phyloP scores from a whole-genome alignment of 1,140 invertebrate species.

The Drosophila novamexicana region DNA sequence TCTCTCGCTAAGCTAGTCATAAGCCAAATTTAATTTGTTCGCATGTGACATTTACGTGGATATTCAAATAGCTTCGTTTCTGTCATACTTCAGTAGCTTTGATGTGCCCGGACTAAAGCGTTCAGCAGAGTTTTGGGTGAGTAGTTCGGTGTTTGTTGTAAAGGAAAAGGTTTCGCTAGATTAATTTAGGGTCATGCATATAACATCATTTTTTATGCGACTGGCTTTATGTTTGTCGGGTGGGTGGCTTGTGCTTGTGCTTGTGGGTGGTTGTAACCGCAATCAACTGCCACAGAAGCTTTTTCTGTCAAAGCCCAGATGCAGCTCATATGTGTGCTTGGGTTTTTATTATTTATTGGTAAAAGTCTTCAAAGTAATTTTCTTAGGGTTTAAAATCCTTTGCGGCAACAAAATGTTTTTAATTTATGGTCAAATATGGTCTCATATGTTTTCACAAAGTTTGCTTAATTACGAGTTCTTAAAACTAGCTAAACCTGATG shows the following conservation, averaged over 20 bases:
- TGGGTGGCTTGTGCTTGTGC: background rate
- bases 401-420: slow-evolving; percentile 41
- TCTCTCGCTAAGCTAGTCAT: slow-evolving; percentile 38
- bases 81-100: slow-evolving; percentile 77
- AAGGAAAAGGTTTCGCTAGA: slow-evolving; percentile 78
- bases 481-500: slow-evolving; percentile 16
- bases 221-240: slow-evolving; percentile 20
- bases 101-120: slow-evolving; percentile 46
- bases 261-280: slow-evolving; percentile 40
- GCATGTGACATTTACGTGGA: slow-evolving; percentile 70
- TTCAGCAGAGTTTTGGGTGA: slow-evolving; percentile 2
- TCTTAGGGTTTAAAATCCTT: slow-evolving; percentile 50
- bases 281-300: slow-evolving; percentile 60
- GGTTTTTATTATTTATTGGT: slow-evolving; percentile 64
- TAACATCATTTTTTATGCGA: slow-evolving; percentile 78
- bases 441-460: slow-evolving; percentile 58
- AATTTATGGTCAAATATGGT: slow-evolving; percentile 62
- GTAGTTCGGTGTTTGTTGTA: slow-evolving; percentile 21
- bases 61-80: slow-evolving; percentile 79
- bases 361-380: slow-evolving; percentile 37
- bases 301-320: slow-evolving; percentile 32
- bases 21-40: slow-evolving; percentile 80
- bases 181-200: slow-evolving; percentile 84
- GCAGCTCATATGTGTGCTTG: slow-evolving; percentile 39
- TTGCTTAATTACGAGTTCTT: slow-evolving; percentile 62